Evolutionary conservation across 2,797 vertebrate species (phyloP), one percentile per base, ranked within the genome.

Genomic region (Xyrichtys novacula): DNA sequence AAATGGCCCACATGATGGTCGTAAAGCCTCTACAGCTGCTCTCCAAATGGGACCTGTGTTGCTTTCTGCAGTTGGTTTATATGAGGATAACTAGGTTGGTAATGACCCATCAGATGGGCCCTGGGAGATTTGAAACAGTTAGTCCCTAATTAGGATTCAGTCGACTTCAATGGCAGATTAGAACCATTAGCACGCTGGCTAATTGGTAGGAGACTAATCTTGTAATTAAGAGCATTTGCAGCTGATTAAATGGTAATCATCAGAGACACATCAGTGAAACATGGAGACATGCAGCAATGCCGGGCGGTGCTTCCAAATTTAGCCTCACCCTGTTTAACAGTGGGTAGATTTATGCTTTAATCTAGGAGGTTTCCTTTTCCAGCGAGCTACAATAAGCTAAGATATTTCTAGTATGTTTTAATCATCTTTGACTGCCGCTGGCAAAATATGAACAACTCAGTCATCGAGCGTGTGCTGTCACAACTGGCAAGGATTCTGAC

Each of bases 161-260:
- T 75, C 68, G 71, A 84, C 88, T 86, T 90, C 88, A 86, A 60
- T 88, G 82, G 78, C 83, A 90, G 92, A 93, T 91, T 89, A 91
- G 85, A 91, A 85, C 88, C 87, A 92, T 93, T 93, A 94, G 87
- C 85, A 87, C 56, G 54, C 75, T 80, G 75, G 85, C 87, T 93
- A 92, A 94, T 93, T 93, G 91, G 92, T 91, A 83, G 85, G 87
- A 92, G 91, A 92, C 88, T 93, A 92, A 93, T 94, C 90, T 93
- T 81, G 88, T 93, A 93, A 93, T 94, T 93, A 94, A 92, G 90
- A 91, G 85, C 89, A 89, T 93, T 94, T 93, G 90, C 89, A 81
- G 88, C 83, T 92, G 91, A 93, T 94, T 93, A 93, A 92, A 92
- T 87, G 87, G 80, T 89, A 89, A 91, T 91, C 92, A 91, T 89